These are phyloP conservation scores for Aphrophora alni DNA, from an alignment of 2,888 invertebrate species.

Conservation along the genomic window DNA sequence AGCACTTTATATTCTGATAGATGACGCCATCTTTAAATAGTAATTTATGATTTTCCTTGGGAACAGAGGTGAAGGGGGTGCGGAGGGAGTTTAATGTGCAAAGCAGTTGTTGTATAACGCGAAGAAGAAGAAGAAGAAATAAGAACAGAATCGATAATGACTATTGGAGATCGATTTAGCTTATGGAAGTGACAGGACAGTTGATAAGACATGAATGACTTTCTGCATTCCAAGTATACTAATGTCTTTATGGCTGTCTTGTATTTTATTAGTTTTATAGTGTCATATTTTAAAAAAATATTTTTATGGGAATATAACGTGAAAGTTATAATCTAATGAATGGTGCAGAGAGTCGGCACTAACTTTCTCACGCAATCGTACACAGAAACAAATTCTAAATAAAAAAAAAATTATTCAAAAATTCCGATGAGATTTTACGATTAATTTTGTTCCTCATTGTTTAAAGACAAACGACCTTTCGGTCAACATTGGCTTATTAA, in stretches of 20 bases:
- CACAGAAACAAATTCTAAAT: too few relatives aligned
- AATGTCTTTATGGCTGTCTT: not conserved
- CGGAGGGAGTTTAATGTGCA: not conserved
- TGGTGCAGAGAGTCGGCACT: too few relatives aligned
- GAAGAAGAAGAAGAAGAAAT: constrained; percentile 12
- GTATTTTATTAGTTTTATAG: not conserved
- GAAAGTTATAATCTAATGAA: too few relatives aligned
- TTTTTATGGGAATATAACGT: too few relatives aligned
- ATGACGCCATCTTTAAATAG: constrained; percentile 29
- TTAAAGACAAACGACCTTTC: too few relatives aligned
- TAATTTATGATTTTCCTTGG: constrained; percentile 13
- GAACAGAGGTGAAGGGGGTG: not conserved
- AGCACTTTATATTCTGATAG: constrained; percentile 30
- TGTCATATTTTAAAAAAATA: not conserved
- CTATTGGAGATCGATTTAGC: constrained; percentile 32
- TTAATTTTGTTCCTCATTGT: too few relatives aligned
- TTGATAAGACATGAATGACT: not conserved
- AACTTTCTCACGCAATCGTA: too few relatives aligned
- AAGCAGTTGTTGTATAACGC: constrained; percentile 9
- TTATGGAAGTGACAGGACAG: constrained; percentile 4
- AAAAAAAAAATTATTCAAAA: too few relatives aligned
- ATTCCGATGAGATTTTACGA: too few relatives aligned
- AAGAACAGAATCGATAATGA: constrained; percentile 33
- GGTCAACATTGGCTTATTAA: too few relatives aligned
- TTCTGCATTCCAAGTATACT: not conserved